Base-by-base conservation (phyloP, 2,113 vertebrate species). In the Paradoxurus hermaphroditus region DNA sequence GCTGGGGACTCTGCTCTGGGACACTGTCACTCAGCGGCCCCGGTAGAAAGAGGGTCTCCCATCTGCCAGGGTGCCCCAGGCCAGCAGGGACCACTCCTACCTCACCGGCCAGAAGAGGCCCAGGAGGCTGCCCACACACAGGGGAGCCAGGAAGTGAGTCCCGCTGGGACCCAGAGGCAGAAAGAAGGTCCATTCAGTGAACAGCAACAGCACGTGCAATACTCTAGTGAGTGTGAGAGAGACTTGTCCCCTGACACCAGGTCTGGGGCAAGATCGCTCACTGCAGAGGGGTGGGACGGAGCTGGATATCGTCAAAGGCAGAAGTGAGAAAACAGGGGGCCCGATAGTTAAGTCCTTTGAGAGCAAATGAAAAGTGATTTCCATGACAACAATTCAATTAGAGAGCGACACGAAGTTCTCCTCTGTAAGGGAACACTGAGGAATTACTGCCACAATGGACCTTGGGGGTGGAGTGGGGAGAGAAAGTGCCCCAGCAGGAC, bases 371-470 rank as follows among this genome's bases (percentile, higher is more conserved):
- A 90, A 96, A 98, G 97, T 77, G 96, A 98, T 99, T 98, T 98
- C 98, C 98, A 98, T 99, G 98, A 98, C 98, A 98, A 98, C 98
- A 98, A 25, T 96, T 98, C 98, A 97, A 62, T 98, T 97, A 97
- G 95, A 62, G 87, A 93, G 94, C 63, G 16, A 73, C 94, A 46
- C 53, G 90, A 94, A 97, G 86, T 95, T 49, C 94, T 92, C 90
- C 97, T 86, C 49, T 49, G 56, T 90, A 72, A 86, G 84, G 91
- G 85, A 93, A 34, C 91, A 29, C 86, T 36, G 78, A 95, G 86
- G 86, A 95, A 97, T 97, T 96, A 92, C 78, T 36, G 41, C 92
- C 94, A 46, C 86, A 0, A 7, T 68, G 95, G 97, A 93, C 93
- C 59, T 82, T 27, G 81, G 41, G 41, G 93, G 59, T 49, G 89